Base-by-base conservation (phyloP, 2,797 vertebrate genomes). In the Rousettus madagascariensis region DNA sequence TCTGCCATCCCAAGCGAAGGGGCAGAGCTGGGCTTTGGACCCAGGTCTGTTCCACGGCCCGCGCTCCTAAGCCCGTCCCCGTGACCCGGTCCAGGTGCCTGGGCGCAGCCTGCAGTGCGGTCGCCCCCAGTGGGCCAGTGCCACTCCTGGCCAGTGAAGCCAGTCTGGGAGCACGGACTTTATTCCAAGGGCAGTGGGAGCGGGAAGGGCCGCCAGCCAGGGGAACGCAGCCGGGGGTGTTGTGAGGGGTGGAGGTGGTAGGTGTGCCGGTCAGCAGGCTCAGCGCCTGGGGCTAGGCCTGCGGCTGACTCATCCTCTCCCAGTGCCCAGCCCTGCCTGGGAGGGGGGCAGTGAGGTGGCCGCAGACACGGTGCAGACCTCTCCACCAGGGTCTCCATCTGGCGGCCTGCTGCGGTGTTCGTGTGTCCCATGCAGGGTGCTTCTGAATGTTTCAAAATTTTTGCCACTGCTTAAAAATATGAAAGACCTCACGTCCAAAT, bases 241-340 rank as follows among this genome's bases (percentile, higher is more conserved):
- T 59, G 30, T 2, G 5, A 5, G 61, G 77, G 71, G 61, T 49
- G 22, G 93, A 24, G 59, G 3, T 6, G 59, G 3, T 6, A 57
- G 79, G 84, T 13, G 38, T 33, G 86, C 41, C 0, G 2, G 65
- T 74, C 72, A 53, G 49, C 38, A 33, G 85, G 66, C 95, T n/a
- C 20, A 1, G 22, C 1, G 24, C 92, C 91, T 1, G 0, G 20
- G 59, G 94, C 13, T n/a, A 17, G 85, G 43, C 49, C 87, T 0
- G 0, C 0, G 0, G 80, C 86, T 95, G 94, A 93, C 89, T 96
- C 94, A 74, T 12, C 53, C n/a, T 71, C 46, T 15, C 66, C 16
- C 0, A 0, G 30, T 61, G 36, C 77, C 82, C 33, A 3, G 43
- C 66, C 43, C 12, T 4, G 77, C 55, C 66, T 49, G 71, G 72